phyloP scores from a whole-genome alignment of 2,888 invertebrate genomes.

The Mimas tiliae region DNA sequence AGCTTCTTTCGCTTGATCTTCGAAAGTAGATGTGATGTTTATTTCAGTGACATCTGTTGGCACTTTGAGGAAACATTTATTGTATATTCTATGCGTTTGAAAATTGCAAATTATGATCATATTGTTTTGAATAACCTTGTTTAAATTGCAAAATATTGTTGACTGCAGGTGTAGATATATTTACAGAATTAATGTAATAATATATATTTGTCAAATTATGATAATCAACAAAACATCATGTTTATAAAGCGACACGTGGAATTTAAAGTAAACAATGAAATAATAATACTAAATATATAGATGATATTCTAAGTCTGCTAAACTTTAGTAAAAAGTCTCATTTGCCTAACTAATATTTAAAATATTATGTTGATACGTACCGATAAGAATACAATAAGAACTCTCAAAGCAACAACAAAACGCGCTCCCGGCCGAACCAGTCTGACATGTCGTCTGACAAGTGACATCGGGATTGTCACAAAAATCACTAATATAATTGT shows the following conservation, averaged over 20 bases:
- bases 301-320: no score
- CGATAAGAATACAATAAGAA: constrained; percentile 7
- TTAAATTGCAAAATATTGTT: not conserved
- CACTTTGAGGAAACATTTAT: no score
- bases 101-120: not conserved
- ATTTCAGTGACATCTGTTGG: constrained; percentile 23
- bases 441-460: constrained; percentile 22
- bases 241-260: not conserved
- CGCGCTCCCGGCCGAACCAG: not conserved
- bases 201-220: not conserved
- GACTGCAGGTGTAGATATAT: no score
- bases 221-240: no score
- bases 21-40: constrained; percentile 11
- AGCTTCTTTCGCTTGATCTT: not conserved
- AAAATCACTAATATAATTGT: not conserved
- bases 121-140: not conserved
- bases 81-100: not conserved
- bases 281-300: no score
- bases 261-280: not conserved
- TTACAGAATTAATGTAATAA: not conserved
- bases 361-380: not conserved
- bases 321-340: no score
- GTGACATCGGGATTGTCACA: constrained; percentile 27
- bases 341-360: no score
- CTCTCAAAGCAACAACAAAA: not conserved